Evolutionary conservation across 2,113 vertebrate genomes (phyloP).

Genomic region (Anoplopoma fimbria): DNA sequence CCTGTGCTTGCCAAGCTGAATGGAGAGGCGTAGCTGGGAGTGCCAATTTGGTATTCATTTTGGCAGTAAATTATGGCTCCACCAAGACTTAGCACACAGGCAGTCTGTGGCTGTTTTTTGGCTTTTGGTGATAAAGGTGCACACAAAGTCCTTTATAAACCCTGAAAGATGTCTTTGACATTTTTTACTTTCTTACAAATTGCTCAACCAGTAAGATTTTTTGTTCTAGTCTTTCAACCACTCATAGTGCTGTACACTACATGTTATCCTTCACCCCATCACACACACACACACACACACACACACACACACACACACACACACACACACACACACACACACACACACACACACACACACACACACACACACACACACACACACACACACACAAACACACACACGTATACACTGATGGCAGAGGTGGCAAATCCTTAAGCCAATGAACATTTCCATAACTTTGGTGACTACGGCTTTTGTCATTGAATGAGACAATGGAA

Average conservation of each 20-base stretch:
- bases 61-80: constrained; percentile 28
- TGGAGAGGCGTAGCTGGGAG: not conserved
- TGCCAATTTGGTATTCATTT: constrained; percentile 31
- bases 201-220: not conserved
- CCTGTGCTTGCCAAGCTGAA: constrained; percentile 22
- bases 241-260: not conserved
- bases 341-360: not conserved
- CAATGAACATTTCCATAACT: not conserved
- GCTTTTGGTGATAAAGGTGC: too few species aligned
- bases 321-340: not conserved
- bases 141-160: too few species aligned
- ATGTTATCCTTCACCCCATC: not conserved
- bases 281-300: not conserved
- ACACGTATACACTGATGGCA: not conserved
- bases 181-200: constrained; percentile 10
- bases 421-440: not conserved
- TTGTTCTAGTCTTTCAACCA: not conserved
- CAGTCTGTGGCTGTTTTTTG: too few species aligned
- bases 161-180: not conserved
- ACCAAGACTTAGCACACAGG: constrained; percentile 34
- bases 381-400: not conserved
- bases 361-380: not conserved
- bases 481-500: not conserved
- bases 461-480: not conserved
- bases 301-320: not conserved